Evolutionary conservation across 2,888 invertebrate genomes (phyloP).

Genomic region (Aphidius colemani): DNA sequence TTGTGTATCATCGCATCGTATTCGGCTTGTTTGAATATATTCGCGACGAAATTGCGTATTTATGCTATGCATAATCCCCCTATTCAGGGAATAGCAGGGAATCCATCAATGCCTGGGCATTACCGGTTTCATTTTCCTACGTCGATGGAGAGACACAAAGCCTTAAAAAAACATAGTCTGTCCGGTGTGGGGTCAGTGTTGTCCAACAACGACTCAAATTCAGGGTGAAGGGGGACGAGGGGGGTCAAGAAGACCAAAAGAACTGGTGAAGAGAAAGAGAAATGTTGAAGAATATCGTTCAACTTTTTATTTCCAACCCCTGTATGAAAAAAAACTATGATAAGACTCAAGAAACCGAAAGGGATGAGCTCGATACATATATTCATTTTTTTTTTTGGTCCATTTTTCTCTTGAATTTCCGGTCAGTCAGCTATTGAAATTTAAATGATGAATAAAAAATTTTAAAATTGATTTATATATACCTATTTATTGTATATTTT

Average conservation of each 20-base stretch:
- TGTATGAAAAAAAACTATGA: conserved; percentile 14
- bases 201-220: conserved; percentile 25
- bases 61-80: conserved; percentile 58
- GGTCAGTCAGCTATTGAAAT: conserved; percentile 35
- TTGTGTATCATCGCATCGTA: too few relatives aligned
- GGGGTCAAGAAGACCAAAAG: too few relatives aligned
- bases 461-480: too few relatives aligned
- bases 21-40: conserved; percentile 24
- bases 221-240: conserved; percentile 32
- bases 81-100: conserved; percentile 52
- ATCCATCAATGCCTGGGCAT: conserved; percentile 57
- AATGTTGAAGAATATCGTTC: conserved; percentile 44
- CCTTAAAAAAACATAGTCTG: conserved; percentile 44
- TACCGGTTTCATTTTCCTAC: conserved; percentile 55
- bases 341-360: conserved; percentile 19
- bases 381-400: conserved; percentile 26
- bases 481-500: too few relatives aligned
- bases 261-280: too few relatives aligned
- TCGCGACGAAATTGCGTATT: conserved; percentile 55
- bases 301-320: conserved; percentile 47
- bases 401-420: conserved; percentile 24
- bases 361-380: conserved; percentile 11
- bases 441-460: conserved; percentile 29
- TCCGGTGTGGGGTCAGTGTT: conserved; percentile 17
- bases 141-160: conserved; percentile 50